Conservation (phyloP, 2,113 vertebrate species). For the Myotis brandtii region DNA sequence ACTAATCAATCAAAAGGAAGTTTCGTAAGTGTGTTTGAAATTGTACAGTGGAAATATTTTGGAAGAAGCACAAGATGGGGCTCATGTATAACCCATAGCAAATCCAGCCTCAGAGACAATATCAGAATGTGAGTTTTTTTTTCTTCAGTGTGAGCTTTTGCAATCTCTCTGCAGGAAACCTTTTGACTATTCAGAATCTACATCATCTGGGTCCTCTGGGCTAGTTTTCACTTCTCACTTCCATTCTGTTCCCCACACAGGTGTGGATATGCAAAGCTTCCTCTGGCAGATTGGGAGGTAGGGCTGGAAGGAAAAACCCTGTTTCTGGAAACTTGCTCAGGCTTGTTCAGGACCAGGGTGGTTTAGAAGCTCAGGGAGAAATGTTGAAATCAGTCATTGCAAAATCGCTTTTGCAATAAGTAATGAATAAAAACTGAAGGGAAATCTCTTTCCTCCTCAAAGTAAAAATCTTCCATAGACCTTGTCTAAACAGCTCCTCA, state of each 20-base stretch:
- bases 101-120: background rate
- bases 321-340: constrained; percentile 68
- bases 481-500: constrained; percentile 76
- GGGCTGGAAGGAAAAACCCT: constrained; percentile 69
- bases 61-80: constrained; percentile 67
- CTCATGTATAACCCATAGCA: constrained; percentile 52
- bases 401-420: constrained; percentile 78
- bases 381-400: constrained; percentile 79
- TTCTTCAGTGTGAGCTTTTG: background rate
- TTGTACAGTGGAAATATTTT: constrained; percentile 3
- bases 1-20: constrained; percentile 55
- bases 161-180: background rate
- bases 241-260: constrained; percentile 71
- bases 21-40: constrained; percentile 56
- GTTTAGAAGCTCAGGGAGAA: constrained; percentile 73
- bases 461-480: constrained; percentile 76
- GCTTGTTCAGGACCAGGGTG: constrained; percentile 60
- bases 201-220: background rate
- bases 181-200: background rate
- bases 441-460: constrained; percentile 77
- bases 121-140: background rate
- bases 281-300: constrained; percentile 70
- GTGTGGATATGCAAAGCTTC: constrained; percentile 60
- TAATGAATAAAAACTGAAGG: constrained; percentile 75
- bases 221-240: constrained; percentile 56